Evolutionary conservation across 2,888 invertebrate genomes (phyloP).

Genomic region (Ecliptopera silaceata): DNA sequence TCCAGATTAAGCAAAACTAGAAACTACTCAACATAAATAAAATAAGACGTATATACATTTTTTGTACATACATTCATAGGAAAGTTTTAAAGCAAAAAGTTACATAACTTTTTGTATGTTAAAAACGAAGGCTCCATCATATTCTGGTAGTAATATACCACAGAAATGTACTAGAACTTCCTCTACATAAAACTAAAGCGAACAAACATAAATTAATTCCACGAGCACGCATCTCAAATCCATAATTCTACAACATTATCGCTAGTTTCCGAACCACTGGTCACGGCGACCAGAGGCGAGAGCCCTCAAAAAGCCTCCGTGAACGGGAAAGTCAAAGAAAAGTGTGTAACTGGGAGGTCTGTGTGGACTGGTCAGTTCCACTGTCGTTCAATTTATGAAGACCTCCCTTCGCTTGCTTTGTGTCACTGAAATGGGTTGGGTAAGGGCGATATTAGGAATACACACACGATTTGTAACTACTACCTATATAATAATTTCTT

Average conservation of each 20-base stretch:
- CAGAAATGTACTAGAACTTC: slow-evolving; percentile 18
- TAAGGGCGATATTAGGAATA: slow-evolving; percentile 7
- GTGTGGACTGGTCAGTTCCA: slow-evolving; percentile 39
- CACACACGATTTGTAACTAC: neutral
- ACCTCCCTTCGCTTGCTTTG: slow-evolving; percentile 39
- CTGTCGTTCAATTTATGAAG: slow-evolving; percentile 47
- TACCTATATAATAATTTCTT: too few relatives aligned
- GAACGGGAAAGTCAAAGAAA: slow-evolving; percentile 28
- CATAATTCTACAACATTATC: slow-evolving; percentile 71
- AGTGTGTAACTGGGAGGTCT: slow-evolving; percentile 39
- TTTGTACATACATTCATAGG: too few relatives aligned
- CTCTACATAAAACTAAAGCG: slow-evolving; percentile 27
- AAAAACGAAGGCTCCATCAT: too few relatives aligned
- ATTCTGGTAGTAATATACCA: neutral
- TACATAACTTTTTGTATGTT: too few relatives aligned
- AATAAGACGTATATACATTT: too few relatives aligned
- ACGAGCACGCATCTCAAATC: slow-evolving; percentile 48
- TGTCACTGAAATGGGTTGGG: slow-evolving; percentile 20
- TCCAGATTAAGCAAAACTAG: too few relatives aligned
- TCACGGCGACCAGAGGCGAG: slow-evolving; percentile 46
- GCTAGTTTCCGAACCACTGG: slow-evolving; percentile 68
- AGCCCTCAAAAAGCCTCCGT: slow-evolving; percentile 42
- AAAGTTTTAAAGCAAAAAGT: too few relatives aligned
- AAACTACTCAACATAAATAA: too few relatives aligned
- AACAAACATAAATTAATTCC: slow-evolving; percentile 48